Base-by-base conservation (phyloP, 2,113 vertebrate genomes). In the Falcunculus frontatus region DNA sequence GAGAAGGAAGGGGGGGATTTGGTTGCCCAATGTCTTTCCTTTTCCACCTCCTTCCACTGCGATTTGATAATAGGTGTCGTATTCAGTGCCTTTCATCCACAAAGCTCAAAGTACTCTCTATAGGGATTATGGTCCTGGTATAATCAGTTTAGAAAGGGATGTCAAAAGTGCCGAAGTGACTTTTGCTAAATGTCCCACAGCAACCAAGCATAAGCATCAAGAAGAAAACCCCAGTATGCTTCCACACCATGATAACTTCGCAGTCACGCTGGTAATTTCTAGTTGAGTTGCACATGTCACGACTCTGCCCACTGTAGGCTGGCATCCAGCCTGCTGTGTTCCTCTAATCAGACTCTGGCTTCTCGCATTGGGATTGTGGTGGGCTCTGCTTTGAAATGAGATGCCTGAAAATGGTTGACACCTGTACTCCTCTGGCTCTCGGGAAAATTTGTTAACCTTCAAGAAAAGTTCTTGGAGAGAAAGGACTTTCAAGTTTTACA, bases 331-430 rank as follows among this genome's bases (percentile, higher is more conserved):
- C 69, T 60, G 56, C 47, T 84, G 47, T 7, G 4, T 75, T 68
- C 78, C 73, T 93, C 90, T 94, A 95, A 95, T 96, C 93, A 97
- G 84, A 59, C 63, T 93, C 87, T 80, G 89, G 75, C 90, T 96
- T 96, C 92, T 92, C 84, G 0, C 89, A 33, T 42, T 86, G 95
- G 92, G 89, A 74, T 77, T 95, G 93, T 93, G 92, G 87, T 91
- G 62, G 79, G 79, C 63, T 90, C 73, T 76, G 90, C 96, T 97
- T 97, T 96, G 97, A 97, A 97, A 97, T 97, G 69, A 81, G 94
- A 97, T 91, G 93, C 96, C 77, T 88, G 93, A 85, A 96, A 97
- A 96, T 95, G 95, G 94, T 96, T 97, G 96, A 97, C 97, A 97
- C 97, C 96, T 97, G 95, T 74, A 95, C 90, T 97, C 84, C 73